Evolutionary conservation across 2,888 invertebrate species (phyloP).

Genomic region (Agrotis puta): DNA sequence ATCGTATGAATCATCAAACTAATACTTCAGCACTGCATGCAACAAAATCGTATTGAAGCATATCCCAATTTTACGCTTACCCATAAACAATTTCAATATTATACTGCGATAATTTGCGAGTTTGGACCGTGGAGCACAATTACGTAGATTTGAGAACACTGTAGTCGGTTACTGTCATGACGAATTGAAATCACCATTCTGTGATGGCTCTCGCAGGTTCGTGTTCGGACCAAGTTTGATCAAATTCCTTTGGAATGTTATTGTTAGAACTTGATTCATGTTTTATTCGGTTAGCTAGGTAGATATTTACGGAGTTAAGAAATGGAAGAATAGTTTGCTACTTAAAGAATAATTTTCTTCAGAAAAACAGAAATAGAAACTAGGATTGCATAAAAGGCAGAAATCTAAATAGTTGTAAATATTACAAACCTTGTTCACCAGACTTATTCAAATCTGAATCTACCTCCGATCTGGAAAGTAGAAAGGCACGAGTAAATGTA

Average conservation of each 20-base stretch:
- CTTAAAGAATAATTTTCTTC: not conserved
- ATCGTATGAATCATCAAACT: conserved; percentile 38
- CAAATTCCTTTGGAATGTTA: conserved; percentile 48
- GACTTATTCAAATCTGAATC: conserved; percentile 40
- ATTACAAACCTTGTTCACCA: conserved; percentile 19
- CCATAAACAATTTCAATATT: conserved; percentile 69
- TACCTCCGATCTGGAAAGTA: conserved; percentile 42
- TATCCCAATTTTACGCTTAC: conserved; percentile 63
- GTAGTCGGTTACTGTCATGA: conserved; percentile 78
- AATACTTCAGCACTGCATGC: conserved; percentile 39
- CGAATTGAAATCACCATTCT: conserved; percentile 80
- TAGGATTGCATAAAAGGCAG: not conserved
- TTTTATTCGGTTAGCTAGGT: conserved; percentile 27
- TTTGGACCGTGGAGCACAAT: conserved; percentile 72
- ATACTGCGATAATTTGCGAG: conserved; percentile 75
- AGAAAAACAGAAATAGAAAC: not conserved
- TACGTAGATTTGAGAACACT: conserved; percentile 71
- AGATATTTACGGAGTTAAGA: conserved; percentile 25
- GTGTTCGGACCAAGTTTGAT: conserved; percentile 68
- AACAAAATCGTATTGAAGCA: conserved; percentile 65
- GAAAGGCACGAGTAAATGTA: conserved; percentile 55
- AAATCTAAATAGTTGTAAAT: conserved; percentile 11
- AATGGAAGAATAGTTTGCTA: not conserved
- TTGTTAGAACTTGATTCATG: conserved; percentile 36
- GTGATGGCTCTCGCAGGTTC: conserved; percentile 69